These are phyloP conservation scores for Lacerta agilis DNA, from an alignment of 2,797 vertebrate genomes.

Conservation along the genomic window DNA sequence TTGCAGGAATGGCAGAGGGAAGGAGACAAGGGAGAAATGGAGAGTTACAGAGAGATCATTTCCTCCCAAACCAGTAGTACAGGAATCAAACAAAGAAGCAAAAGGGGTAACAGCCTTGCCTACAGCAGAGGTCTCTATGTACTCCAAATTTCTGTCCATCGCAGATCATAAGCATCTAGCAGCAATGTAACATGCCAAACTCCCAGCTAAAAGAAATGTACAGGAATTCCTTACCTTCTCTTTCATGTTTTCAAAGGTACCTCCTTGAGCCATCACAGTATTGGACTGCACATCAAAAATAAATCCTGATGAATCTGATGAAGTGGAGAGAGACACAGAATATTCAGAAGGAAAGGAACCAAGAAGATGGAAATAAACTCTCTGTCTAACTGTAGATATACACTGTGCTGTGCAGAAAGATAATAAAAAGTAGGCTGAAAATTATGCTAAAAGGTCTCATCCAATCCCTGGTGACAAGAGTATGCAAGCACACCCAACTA, in stretches of 20 bases:
- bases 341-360: not conserved
- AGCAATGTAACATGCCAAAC: not conserved
- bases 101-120: not conserved
- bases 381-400: not conserved
- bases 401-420: not conserved
- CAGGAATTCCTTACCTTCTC: conserved; percentile 86
- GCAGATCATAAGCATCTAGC: not conserved
- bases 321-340: conserved; percentile 39
- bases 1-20: no score
- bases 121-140: not conserved
- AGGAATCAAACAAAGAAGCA: not conserved
- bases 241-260: conserved; percentile 94
- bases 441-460: conserved; percentile 1
- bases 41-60: not conserved
- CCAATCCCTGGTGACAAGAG: not conserved
- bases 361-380: conserved; percentile 1
- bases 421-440: not conserved
- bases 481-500: not conserved
- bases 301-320: conserved; percentile 91
- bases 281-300: conserved; percentile 96
- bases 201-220: not conserved
- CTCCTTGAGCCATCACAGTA: conserved; percentile 95
- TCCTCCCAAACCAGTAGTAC: not conserved
- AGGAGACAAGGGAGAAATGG: not conserved
- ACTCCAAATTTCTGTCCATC: not conserved